phyloP scores from a whole-genome alignment of 2,797 vertebrate species.

The Molothrus ater region DNA sequence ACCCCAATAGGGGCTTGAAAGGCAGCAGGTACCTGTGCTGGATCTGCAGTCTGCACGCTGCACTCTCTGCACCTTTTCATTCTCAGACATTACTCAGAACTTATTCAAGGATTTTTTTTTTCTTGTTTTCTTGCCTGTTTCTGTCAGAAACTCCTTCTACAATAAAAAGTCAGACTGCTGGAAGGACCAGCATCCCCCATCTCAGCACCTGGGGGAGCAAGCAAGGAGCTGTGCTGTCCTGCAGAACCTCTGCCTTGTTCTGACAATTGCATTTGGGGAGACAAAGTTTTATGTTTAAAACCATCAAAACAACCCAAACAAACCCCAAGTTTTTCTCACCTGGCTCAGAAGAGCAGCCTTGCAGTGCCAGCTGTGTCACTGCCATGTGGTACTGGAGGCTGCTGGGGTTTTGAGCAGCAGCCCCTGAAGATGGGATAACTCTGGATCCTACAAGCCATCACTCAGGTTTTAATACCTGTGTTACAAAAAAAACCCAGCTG shows the following conservation, averaged over 20 bases:
- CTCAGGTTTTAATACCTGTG: background rate
- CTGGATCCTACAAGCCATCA: background rate
- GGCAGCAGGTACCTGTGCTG: background rate
- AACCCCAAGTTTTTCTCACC: background rate
- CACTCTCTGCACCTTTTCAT: background rate
- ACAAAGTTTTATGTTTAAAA: background rate
- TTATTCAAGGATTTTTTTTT: background rate
- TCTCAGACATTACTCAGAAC: background rate
- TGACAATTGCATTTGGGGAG: background rate
- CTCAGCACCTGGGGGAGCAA: background rate
- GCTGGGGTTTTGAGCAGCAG: background rate
- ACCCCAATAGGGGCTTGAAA: background rate
- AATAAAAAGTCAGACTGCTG: background rate
- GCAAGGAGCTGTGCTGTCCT: background rate
- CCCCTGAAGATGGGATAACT: background rate
- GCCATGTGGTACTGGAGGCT: background rate
- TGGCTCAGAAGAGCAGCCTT: background rate
- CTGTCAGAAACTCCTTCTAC: background rate
- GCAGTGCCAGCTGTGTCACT: background rate
- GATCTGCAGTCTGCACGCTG: accelerated
- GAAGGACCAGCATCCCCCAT: background rate
- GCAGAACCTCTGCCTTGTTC: background rate
- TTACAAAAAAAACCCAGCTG: background rate
- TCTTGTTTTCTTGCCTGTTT: background rate
- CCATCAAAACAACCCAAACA: background rate